These are phyloP conservation scores for Leiothrix lutea DNA, from an alignment of 2,113 vertebrate species.

Conservation along the genomic window DNA sequence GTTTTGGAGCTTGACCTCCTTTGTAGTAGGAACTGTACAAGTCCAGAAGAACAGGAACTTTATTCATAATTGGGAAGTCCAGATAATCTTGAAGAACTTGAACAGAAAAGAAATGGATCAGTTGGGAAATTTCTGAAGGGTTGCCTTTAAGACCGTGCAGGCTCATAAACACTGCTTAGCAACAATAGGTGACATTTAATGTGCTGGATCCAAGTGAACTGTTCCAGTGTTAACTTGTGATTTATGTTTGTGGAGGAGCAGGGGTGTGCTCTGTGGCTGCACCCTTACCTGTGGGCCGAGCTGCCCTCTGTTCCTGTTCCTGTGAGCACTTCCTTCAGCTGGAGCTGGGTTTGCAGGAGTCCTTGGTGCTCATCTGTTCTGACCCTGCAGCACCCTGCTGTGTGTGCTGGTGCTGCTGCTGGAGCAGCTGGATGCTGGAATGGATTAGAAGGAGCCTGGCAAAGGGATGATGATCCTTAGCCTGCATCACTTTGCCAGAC, in stretches of 20 bases:
- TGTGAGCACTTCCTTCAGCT: background rate
- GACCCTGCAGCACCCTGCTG: background rate
- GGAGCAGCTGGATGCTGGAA: background rate
- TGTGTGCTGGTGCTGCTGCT: background rate
- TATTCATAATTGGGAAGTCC: background rate
- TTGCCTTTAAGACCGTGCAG: background rate
- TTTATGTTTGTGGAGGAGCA: background rate
- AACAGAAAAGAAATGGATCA: background rate
- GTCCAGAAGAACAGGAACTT: background rate
- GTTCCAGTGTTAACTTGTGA: background rate
- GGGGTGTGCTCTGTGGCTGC: background rate
- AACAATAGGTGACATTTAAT: background rate
- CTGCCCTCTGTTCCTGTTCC: background rate
- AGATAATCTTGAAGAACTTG: background rate
- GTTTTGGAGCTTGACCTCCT: background rate
- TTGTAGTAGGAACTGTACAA: background rate
- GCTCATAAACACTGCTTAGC: background rate
- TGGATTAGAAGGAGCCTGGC: background rate
- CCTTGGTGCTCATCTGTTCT: background rate
- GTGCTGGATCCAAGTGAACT: background rate
- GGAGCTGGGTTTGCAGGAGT: background rate
- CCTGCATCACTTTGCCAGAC: background rate
- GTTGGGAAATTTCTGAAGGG: background rate
- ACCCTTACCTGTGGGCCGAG: background rate
- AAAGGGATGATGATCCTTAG: background rate